phyloP scores from a whole-genome alignment of 2,113 vertebrate species.

The Oophaga pumilio region DNA sequence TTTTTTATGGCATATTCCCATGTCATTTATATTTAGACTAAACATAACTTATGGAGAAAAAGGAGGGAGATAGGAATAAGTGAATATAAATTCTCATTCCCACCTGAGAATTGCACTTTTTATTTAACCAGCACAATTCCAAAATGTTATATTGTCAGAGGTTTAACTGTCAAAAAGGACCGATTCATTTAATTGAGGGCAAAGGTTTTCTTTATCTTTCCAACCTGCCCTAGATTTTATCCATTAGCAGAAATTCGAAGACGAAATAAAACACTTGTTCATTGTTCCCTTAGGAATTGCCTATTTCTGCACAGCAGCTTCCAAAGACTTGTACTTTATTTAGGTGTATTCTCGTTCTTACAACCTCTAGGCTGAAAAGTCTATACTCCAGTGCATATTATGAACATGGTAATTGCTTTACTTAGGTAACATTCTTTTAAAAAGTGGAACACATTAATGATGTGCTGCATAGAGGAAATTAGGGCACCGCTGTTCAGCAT shows the following conservation, averaged over 20 bases:
- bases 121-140: background rate
- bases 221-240: slow-evolving; percentile 35
- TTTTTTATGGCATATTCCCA: background rate
- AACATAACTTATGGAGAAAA: background rate
- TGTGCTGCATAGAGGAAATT: slow-evolving; percentile 33
- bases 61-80: background rate
- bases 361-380: slow-evolving; percentile 12
- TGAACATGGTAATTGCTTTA: slow-evolving; percentile 32
- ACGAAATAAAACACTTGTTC: slow-evolving; percentile 2
- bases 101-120: background rate
- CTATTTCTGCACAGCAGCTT: slow-evolving; percentile 23
- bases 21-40: background rate
- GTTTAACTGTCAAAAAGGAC: background rate
- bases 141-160: background rate
- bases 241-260: background rate
- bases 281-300: slow-evolving; percentile 4
- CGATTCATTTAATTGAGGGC: slow-evolving; percentile 31
- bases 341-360: slow-evolving; percentile 8
- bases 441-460: slow-evolving; percentile 48
- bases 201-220: slow-evolving; percentile 12
- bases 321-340: slow-evolving; percentile 13
- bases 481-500: slow-evolving; percentile 17
- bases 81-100: background rate
- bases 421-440: slow-evolving; percentile 48
- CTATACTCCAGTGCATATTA: slow-evolving; percentile 21